These are phyloP conservation scores for Petrocephalus zakoni DNA, from an alignment of 2,113 vertebrate species.

Conservation along the genomic window DNA sequence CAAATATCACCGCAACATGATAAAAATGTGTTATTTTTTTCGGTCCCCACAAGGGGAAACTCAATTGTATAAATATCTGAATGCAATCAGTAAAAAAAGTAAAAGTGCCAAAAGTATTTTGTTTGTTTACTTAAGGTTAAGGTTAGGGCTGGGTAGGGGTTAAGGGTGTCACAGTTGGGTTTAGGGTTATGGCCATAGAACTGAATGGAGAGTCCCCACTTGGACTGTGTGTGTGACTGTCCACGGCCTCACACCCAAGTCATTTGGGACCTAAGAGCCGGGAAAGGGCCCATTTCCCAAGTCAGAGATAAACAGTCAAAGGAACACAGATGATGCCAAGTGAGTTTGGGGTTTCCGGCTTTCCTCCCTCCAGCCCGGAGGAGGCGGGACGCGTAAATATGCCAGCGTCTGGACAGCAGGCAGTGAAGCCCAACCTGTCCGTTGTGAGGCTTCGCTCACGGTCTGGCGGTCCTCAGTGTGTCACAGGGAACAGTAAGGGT, in stretches of 20 bases:
- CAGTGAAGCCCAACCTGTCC: not conserved
- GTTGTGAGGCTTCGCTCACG: not conserved
- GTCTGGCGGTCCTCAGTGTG: not conserved
- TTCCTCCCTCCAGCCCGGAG: not conserved
- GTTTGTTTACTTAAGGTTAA: not conserved
- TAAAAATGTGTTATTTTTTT: not conserved
- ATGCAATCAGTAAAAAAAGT: not conserved
- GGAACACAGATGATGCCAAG: not conserved
- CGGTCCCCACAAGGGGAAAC: not conserved
- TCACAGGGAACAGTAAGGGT: not conserved
- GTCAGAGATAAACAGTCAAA: not conserved
- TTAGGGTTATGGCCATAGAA: not conserved
- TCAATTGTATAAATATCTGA: not conserved
- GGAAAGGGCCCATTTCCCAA: not conserved
- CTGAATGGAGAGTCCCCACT: not conserved
- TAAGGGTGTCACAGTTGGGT: too few relatives aligned
- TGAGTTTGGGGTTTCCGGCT: not conserved
- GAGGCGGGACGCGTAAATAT: not conserved
- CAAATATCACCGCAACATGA: not conserved
- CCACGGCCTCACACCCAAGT: not conserved
- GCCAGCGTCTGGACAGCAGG: not conserved
- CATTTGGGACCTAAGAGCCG: not conserved
- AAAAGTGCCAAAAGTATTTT: not conserved
- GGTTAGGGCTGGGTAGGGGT: not conserved
- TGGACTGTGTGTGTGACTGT: not conserved